phyloP scores from a whole-genome alignment of 2,888 invertebrate species.

The Tetranychus piercei region DNA sequence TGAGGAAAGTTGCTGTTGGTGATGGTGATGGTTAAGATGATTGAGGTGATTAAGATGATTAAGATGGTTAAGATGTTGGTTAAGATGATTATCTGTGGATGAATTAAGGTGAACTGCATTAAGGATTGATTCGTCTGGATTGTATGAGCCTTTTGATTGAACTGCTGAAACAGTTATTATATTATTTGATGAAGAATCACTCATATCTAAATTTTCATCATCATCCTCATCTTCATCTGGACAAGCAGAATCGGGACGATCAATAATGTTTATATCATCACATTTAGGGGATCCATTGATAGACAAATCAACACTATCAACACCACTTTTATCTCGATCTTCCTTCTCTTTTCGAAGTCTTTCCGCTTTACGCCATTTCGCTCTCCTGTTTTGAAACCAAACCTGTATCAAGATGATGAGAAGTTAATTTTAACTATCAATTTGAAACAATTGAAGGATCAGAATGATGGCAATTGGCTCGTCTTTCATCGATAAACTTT shows the following conservation, averaged over 20 bases:
- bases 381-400: slow-evolving; percentile 79
- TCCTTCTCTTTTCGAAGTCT: slow-evolving; percentile 59
- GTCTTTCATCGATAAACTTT: neutral
- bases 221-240: neutral
- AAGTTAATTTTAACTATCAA: neutral
- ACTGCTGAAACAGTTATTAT: neutral
- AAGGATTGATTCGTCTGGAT: neutral
- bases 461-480: neutral
- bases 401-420: slow-evolving; percentile 42
- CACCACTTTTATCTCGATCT: slow-evolving; percentile 27
- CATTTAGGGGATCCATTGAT: neutral
- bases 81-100: neutral
- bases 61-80: neutral
- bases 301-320: neutral
- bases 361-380: slow-evolving; percentile 82
- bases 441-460: neutral
- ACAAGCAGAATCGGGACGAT: slow-evolving; percentile 2
- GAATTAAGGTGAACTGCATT: neutral
- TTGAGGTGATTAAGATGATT: neutral
- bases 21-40: neutral
- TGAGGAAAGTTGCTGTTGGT: neutral
- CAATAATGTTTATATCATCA: neutral
- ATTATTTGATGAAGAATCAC: neutral
- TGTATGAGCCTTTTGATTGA: neutral
- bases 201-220: slow-evolving; percentile 3